A percentile compares a stretch with the other conserved stretches of the same genome.
Conservation (phyloP, 1,140 invertebrate genomes). For the Chironomus tepperi region DNA sequence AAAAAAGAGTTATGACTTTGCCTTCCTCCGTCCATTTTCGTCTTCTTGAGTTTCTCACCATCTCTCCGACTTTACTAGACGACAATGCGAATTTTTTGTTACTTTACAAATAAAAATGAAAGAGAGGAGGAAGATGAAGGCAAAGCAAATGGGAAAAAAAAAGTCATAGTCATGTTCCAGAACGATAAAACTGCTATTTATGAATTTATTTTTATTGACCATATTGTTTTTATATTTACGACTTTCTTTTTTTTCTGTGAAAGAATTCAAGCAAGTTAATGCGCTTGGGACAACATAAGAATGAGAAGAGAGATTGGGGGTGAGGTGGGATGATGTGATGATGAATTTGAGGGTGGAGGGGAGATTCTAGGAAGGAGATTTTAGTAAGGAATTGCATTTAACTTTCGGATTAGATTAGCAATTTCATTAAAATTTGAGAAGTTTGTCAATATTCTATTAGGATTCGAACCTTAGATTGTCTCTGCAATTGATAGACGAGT, state of each 20-base stretch:
- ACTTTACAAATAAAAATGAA: not conserved
- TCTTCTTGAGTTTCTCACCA: not conserved
- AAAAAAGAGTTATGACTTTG: slow-evolving; percentile 8
- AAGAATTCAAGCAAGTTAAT: slow-evolving; percentile 14
- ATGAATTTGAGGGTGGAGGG: too few relatives aligned
- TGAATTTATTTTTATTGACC: slow-evolving; percentile 24
- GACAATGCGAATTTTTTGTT: slow-evolving; percentile 1
- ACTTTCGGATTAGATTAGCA: too few relatives aligned
- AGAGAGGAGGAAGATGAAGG: not conserved
- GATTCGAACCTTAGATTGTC: too few relatives aligned
- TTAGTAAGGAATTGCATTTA: too few relatives aligned
- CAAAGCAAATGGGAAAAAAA: not conserved
- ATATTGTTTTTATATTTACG: slow-evolving; percentile 17
- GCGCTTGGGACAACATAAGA: not conserved
- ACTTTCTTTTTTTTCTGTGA: not conserved
- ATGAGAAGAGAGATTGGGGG: not conserved
- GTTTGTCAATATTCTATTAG: too few relatives aligned
- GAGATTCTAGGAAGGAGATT: too few relatives aligned
- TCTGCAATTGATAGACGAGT: too few relatives aligned
- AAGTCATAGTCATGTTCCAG: slow-evolving; percentile 16
- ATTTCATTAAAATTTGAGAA: too few relatives aligned
- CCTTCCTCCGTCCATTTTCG: not conserved
- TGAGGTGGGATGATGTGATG: not conserved
- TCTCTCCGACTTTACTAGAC: not conserved
- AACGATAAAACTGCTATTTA: slow-evolving; percentile 24